Evolutionary conservation across 2,888 invertebrate species (phyloP), one percentile per base, ranked within the genome.

Genomic region (Drosophila robusta): DNA sequence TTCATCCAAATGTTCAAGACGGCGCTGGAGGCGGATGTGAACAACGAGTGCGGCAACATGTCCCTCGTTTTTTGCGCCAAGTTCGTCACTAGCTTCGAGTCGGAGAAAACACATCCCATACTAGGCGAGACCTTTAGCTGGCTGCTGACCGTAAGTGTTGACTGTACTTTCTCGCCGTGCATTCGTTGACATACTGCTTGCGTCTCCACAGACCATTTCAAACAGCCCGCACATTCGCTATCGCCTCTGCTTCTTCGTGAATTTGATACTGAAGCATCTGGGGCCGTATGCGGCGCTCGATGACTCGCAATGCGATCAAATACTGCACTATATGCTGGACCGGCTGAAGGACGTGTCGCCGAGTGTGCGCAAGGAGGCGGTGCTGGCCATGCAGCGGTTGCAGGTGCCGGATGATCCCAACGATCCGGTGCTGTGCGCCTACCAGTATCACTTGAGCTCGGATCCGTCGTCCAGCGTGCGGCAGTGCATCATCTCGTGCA

Each of bases 381-480:
- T 97, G 0, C 91, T 95, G 29, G 96, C 97, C 0, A 92, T 98
- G 41, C 95, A 95, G 58, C 93, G 97, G 4, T 93, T 98, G 0
- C 98, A 98, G 91, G 95, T 96, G 81, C 97, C 97, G 0, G 93
- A 93, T 49, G 95, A 96, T 86, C 94, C 94, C 0, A 94, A 95
- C 34, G 97, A 98, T 90, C 95, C 94, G 1, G 95, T 98, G 0
- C 95, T 97, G 0, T 94, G 95, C 77, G 94, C 95, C 0, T 96
- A 96, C 79, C 93, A 95, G 24, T 95, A 94, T 85, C 95, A 96
- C 74, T 93, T 96, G 91, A 93, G 94, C 71, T 94, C 94, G 64
- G 98, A 98, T 92, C 96, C 96, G 0, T 95, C 95, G 75, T 93
- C 95, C n/a, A 95, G 95, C 51, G 97, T 97, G 0, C 93, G 95